Conservation (phyloP, 2,888 invertebrate species). For the Ametastegia equiseti region DNA sequence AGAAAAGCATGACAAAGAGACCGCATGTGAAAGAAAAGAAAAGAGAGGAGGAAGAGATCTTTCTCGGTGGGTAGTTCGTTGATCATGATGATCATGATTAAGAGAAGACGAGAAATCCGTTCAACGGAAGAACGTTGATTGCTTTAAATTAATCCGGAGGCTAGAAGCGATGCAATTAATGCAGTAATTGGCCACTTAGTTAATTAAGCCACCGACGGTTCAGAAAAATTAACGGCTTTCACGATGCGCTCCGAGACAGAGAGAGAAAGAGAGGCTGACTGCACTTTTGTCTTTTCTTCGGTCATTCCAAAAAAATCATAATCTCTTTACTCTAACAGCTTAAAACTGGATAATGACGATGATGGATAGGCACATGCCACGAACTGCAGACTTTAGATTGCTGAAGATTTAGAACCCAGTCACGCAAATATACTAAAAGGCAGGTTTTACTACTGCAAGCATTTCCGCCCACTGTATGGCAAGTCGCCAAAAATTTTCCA, state of each 20-base stretch:
- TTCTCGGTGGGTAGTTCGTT: too few relatives aligned
- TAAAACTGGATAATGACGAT: too few relatives aligned
- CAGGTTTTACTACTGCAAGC: background rate
- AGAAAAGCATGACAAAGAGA: too few relatives aligned
- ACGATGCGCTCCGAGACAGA: background rate
- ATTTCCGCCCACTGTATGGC: background rate
- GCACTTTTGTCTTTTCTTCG: background rate
- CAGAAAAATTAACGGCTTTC: background rate
- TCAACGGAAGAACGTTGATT: conserved; percentile 32
- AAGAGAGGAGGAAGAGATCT: background rate
- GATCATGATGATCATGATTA: conserved; percentile 8
- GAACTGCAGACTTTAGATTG: background rate
- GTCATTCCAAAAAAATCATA: too few relatives aligned
- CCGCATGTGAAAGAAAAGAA: too few relatives aligned
- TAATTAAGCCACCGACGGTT: background rate
- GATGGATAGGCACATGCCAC: too few relatives aligned
- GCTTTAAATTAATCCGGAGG: conserved; percentile 31
- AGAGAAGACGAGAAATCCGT: conserved; percentile 12
- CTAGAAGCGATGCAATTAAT: conserved; percentile 17
- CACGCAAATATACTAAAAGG: background rate
- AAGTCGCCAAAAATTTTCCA: background rate
- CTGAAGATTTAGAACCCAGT: conserved; percentile 5
- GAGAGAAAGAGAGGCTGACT: background rate
- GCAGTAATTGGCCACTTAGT: conserved; percentile 15
- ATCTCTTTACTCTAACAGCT: too few relatives aligned